Evolutionary conservation across 2,888 invertebrate species (phyloP), one percentile per base, ranked within the genome.

Genomic region (Osmoderma eremita): DNA sequence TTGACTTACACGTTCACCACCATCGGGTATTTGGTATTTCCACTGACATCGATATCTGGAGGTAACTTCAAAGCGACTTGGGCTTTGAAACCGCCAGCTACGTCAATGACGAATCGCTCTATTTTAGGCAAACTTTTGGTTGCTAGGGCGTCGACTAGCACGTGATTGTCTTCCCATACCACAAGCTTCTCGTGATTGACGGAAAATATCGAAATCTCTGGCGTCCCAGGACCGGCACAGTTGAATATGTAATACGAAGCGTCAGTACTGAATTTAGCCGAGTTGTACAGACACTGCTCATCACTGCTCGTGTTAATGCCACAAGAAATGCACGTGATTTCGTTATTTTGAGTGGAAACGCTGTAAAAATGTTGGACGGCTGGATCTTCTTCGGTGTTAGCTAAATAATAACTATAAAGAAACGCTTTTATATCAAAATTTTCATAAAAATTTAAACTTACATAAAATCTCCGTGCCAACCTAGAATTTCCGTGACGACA

Each of bases 221-320:
- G 97, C 22, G 96, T 86, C 63, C 87, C 89, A 0, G 97, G 97
- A 0, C 97, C 98, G 50, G 88, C 86, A 75, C 97, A 96, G 68
- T 88, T 90, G 69, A 96, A 83, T 8, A 90, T 86, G 73, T 93
- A 89, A n/a, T 58, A 61, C 78, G 89, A 87, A 13, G 88, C 86
- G 65, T 87, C 87, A 8, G 80, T 80, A 79, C 92, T 94, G 77
- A 94, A 87, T 36, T 85, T 85, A 0, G 89, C 93, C 6, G 84
- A 84, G 76, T 91, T 91, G 80, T 88, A 90, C n/a, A 87, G 82
- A 77, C 93, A 93, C 15, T 81, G 78, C 8, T 80, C 82, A 0
- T 85, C 78, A 36, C 79, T 78, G 51, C 85, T 84, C 1, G 83
- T 83, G 20, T 80, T 81, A 50, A 88, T 80, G 41, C 84, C 83